These are phyloP conservation scores for Spodoptera picta DNA, from an alignment of 2,888 invertebrate species.

Conservation along the genomic window DNA sequence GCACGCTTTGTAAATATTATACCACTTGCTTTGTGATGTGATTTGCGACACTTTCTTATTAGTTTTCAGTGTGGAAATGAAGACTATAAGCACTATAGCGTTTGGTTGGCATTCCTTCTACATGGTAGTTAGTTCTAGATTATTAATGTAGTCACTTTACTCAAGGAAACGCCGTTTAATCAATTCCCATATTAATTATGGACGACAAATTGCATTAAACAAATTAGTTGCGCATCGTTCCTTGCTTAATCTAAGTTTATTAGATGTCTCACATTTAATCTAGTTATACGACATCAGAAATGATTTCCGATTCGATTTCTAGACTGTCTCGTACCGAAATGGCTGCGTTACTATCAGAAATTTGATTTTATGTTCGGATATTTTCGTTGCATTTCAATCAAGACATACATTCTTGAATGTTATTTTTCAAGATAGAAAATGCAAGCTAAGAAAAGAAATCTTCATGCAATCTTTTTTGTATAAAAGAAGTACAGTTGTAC, in stretches of 20 bases:
- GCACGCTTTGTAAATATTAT: constrained; percentile 19
- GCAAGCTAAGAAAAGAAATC: too few relatives aligned
- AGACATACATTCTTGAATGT: too few relatives aligned
- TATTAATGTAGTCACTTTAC: not conserved
- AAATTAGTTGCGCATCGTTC: not conserved
- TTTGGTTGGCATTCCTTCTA: not conserved
- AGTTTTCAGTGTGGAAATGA: not conserved
- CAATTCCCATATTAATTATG: constrained; percentile 28
- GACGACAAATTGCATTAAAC: constrained; percentile 3
- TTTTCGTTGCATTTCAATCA: not conserved
- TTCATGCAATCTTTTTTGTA: too few relatives aligned
- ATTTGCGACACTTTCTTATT: not conserved
- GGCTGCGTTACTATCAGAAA: constrained; percentile 4
- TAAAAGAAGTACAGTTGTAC: too few relatives aligned
- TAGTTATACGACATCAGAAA: not conserved
- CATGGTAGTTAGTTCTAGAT: constrained; percentile 5
- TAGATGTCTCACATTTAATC: constrained; percentile 5
- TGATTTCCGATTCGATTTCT: constrained; percentile 25
- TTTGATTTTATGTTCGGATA: not conserved
- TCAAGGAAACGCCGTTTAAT: constrained; percentile 1
- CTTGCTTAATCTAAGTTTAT: constrained; percentile 14
- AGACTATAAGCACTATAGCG: not conserved
- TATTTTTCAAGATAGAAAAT: too few relatives aligned
- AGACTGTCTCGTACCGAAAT: not conserved
- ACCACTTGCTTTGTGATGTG: constrained; percentile 2